These are phyloP conservation scores for Aphelenchoides avenae DNA, from an alignment of 1,140 invertebrate genomes.

Conservation along the genomic window DNA sequence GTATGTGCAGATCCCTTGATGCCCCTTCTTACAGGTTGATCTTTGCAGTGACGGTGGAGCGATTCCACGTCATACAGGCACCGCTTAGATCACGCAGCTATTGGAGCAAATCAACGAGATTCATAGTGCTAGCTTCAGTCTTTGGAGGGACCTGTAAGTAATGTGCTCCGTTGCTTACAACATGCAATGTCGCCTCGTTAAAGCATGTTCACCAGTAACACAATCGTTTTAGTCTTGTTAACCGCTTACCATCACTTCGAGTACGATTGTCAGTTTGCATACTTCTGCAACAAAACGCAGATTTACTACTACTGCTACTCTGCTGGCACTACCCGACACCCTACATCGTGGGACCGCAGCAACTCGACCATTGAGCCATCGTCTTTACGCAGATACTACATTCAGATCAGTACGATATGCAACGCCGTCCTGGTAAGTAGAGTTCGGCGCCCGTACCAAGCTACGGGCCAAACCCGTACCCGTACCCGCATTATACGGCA, in stretches of 20 bases:
- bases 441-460: background rate
- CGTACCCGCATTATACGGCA: no score
- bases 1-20: no score
- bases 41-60: slow-evolving; percentile 58
- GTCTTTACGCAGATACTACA: slow-evolving; percentile 31
- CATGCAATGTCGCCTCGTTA: no score
- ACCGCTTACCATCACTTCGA: slow-evolving; percentile 58
- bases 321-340: slow-evolving; percentile 34
- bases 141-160: slow-evolving; percentile 48
- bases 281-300: slow-evolving; percentile 56
- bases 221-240: slow-evolving; percentile 40
- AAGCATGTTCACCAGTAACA: slow-evolving; percentile 3
- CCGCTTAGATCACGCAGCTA: slow-evolving; percentile 55
- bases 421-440: slow-evolving; percentile 51
- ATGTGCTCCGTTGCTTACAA: no score
- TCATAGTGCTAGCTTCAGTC: slow-evolving; percentile 37
- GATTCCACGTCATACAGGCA: slow-evolving; percentile 47
- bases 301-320: slow-evolving; percentile 53
- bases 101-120: slow-evolving; percentile 43
- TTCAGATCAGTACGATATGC: slow-evolving; percentile 50
- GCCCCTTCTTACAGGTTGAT: slow-evolving; percentile 56
- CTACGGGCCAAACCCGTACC: no score
- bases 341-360: slow-evolving; percentile 24
- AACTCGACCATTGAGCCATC: slow-evolving; percentile 29
- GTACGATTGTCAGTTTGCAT: slow-evolving; percentile 53